Base-by-base conservation (phyloP, 2,888 invertebrate genomes). In the Nineta flava region DNA sequence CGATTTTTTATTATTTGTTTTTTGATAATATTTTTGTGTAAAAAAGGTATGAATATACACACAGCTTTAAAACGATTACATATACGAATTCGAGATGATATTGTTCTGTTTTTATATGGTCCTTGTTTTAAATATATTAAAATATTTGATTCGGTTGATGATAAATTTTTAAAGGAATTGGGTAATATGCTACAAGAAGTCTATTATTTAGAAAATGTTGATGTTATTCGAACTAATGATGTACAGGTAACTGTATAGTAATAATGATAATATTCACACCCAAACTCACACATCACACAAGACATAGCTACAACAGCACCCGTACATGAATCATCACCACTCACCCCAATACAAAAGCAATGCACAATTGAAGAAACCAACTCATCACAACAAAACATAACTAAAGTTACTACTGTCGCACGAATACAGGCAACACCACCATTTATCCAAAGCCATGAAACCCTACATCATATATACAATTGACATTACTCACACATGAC, bases 161-260 rank as follows among this genome's bases (percentile, higher is more conserved):
- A 26, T 1, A 44, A 40, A 2, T 50, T 55, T 16, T 50, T 56
- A 19, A 47, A 52, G 32, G 40, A 50, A 17, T 38, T 57, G 12
- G 52, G 53, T 3, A 35, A 48, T 2, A 31, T 52, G 46, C 46
- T 56, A 9, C 38, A 55, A 19, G 46, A 54, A 3, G 42, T 46
- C 12, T 56, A 57, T 48, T 56, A 51, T 17, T 56, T 54, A 12
- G 54, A 54, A 19, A 55, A 56, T 17, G 54, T 57, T 1, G 52
- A 55, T 9, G 57, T 59, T 15, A 57, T 59, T 21, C 51, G 56
- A 19, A 56, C 55, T 43, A 59, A 59, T 32, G 58, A 59, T 31
- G 53, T 59, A 15, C 57, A 59, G 43, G 43, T 50, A 7, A 56
- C 51, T 7, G 26, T 59, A 19, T n/a, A n/a, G n/a, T n/a, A n/a